Evolutionary conservation across 2,888 invertebrate genomes (phyloP).

Genomic region (Scaptodrosophila latifasciaeformis): DNA sequence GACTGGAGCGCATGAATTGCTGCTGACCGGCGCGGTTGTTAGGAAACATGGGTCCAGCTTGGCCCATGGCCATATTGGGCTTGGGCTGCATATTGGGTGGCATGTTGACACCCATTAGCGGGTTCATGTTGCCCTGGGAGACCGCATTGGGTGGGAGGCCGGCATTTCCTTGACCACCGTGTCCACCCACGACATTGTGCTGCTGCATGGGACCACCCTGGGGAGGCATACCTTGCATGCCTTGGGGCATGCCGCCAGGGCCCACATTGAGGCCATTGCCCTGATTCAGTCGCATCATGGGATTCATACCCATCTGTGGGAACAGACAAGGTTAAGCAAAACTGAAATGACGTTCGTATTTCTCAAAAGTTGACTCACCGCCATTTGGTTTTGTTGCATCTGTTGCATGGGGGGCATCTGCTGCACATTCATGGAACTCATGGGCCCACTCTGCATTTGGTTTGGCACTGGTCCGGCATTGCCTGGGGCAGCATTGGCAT

Average conservation of each 20-base stretch:
- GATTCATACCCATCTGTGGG: slow-evolving; percentile 72
- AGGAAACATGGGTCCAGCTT: slow-evolving; percentile 76
- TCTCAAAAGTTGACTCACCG: slow-evolving; percentile 24
- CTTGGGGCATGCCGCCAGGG: slow-evolving; percentile 58
- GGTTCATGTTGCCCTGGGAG: slow-evolving; percentile 68
- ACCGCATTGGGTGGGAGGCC: slow-evolving; percentile 64
- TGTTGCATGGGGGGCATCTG: slow-evolving; percentile 70
- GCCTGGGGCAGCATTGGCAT: slow-evolving; percentile 27
- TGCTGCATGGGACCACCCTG: slow-evolving; percentile 69
- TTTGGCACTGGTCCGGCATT: slow-evolving; percentile 43
- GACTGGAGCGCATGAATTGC: slow-evolving; percentile 86
- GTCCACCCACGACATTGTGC: slow-evolving; percentile 51
- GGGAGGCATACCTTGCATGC: slow-evolving; percentile 70
- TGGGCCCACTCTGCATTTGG: slow-evolving; percentile 58
- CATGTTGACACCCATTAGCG: slow-evolving; percentile 70
- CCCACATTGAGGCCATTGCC: slow-evolving; percentile 72
- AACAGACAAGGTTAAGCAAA: not conserved
- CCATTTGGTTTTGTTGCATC: slow-evolving; percentile 66
- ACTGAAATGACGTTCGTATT: not conserved
- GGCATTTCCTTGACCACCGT: slow-evolving; percentile 45
- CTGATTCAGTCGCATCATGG: slow-evolving; percentile 76
- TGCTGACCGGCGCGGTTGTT: slow-evolving; percentile 81
- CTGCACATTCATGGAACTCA: slow-evolving; percentile 68
- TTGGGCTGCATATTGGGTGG: slow-evolving; percentile 71
- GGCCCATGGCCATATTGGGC: slow-evolving; percentile 71